Evolutionary conservation across 2,797 vertebrate genomes (phyloP).

Genomic region (Gymnoscopelus microlampas): DNA sequence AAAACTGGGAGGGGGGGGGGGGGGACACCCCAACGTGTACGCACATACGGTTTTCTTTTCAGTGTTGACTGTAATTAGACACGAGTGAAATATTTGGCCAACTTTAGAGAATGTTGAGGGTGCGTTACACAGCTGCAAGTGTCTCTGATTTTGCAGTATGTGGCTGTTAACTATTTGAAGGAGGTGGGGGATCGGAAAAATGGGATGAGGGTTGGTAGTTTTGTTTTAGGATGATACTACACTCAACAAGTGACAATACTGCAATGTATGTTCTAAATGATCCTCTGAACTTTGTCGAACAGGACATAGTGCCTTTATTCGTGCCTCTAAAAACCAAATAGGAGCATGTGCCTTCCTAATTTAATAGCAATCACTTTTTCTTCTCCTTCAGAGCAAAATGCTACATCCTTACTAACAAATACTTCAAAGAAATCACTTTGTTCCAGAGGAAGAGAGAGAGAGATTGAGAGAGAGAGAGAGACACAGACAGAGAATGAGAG

Average conservation of each 20-base stretch:
- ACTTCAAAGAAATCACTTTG: slow-evolving; percentile 71
- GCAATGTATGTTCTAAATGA: not conserved
- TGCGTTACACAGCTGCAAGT: slow-evolving; percentile 32
- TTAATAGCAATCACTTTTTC: slow-evolving; percentile 60
- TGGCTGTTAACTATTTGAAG: not conserved
- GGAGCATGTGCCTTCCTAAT: slow-evolving; percentile 35
- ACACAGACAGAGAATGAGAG: slow-evolving; percentile 3
- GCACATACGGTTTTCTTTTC: slow-evolving; percentile 45
- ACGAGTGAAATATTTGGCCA: slow-evolving; percentile 26
- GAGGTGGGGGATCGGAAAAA: not conserved
- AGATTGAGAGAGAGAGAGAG: slow-evolving; percentile 15
- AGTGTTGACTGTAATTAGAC: slow-evolving; percentile 50
- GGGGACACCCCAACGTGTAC: slow-evolving; percentile 27
- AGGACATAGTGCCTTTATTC: slow-evolving; percentile 27
- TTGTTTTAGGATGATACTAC: slow-evolving; percentile 9
- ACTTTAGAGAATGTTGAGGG: slow-evolving; percentile 14
- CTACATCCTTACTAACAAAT: slow-evolving; percentile 62
- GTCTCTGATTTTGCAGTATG: slow-evolving; percentile 14
- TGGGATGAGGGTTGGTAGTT: slow-evolving; percentile 1
- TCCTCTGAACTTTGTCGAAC: slow-evolving; percentile 2
- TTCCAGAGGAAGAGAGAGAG: slow-evolving; percentile 39
- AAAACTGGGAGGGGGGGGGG: slow-evolving; percentile 20
- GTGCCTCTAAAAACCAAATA: slow-evolving; percentile 26
- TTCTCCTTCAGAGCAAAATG: slow-evolving; percentile 51
- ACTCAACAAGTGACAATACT: slow-evolving; percentile 11